Base-by-base conservation (phyloP, 1,140 invertebrate genomes). In the Brachionus plicatilis region DNA sequence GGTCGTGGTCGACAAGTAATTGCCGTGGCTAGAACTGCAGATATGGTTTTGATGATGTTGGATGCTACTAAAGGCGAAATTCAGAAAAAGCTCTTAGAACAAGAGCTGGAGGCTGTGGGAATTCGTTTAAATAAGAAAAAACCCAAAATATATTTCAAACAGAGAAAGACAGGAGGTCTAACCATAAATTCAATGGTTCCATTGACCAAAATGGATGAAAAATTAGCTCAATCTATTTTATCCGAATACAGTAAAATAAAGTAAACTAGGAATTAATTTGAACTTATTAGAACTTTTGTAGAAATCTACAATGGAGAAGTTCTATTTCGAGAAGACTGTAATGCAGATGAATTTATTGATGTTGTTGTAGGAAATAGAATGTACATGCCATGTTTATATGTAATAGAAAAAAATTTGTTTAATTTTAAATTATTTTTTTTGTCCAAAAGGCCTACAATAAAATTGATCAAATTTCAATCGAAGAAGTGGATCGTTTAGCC, bases 31-130 rank as follows among this genome's bases (percentile, higher is more conserved):
- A 91, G 97, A 85, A 99, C 98, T 0, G 99, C 97, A 88, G 96
- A 95, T 89, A 92, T 99, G 1, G 97, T 99, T 87, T 98, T 99
- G 88, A 98, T 99, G 88, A 96, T 99, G 1, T 90, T 99, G 24
- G 98, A 99, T 90, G 97, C 98, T 1, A 90, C 99, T 14, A 99
- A 99, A 90, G 98, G 97, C 0, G 90, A 99, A 65, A 93, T 94
- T 70, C 97, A 99, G 88, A 99, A 99, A 89, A 93, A 93, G 88
- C 90, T 99, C 1, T 93, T 99, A 83, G 97, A 99, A 90, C 94
- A 97, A 88, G 98, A 99, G 91, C 93, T 99, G 89, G 98, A 99
- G 92, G 97, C 97, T 27, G 99, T 99, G 89, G 98, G 97, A 3
- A 92, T 99, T 56, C 91, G 98, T 86, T 91, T 99, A 9, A 99